phyloP scores from a whole-genome alignment of 2,888 invertebrate species.

The Epinotia demarniana region DNA sequence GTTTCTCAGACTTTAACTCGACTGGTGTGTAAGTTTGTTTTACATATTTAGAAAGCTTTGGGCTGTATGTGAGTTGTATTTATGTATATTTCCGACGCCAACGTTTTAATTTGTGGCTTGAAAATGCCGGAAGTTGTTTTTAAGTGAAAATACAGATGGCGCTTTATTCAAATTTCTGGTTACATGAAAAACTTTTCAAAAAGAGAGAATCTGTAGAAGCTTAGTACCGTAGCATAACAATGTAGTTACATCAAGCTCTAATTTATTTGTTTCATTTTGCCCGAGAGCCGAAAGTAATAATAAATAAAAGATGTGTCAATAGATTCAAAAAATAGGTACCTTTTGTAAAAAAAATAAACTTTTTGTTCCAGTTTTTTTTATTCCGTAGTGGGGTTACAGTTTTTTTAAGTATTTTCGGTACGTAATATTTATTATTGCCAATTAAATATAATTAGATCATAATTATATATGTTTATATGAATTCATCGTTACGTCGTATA shows the following conservation, averaged over 20 bases:
- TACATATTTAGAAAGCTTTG: neutral
- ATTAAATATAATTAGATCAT: neutral
- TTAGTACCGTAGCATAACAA: too few species aligned
- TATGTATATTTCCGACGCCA: neutral
- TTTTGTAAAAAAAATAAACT: too few species aligned
- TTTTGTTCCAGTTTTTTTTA: too few species aligned
- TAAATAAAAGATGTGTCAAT: too few species aligned
- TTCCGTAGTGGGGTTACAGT: too few species aligned
- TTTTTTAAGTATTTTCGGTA: too few species aligned
- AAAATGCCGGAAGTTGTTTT: neutral
- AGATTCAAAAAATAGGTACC: too few species aligned
- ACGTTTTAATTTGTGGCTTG: neutral
- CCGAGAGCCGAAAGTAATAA: too few species aligned
- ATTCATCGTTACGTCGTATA: neutral
- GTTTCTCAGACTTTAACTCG: conserved; percentile 14
- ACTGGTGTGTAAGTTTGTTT: neutral
- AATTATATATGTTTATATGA: neutral
- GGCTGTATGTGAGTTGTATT: neutral
- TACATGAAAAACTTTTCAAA: neutral
- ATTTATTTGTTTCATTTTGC: neutral
- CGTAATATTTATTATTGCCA: neutral
- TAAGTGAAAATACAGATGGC: neutral
- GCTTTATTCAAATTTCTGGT: conserved; percentile 5
- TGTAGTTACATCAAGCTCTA: too few species aligned
- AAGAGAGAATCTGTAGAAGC: too few species aligned